Percentiles rank a stretch among this genome's conserved stretches.
Evolutionary conservation across 2,113 vertebrate genomes (phyloP).

Genomic region (Onychostoma macrolepis): DNA sequence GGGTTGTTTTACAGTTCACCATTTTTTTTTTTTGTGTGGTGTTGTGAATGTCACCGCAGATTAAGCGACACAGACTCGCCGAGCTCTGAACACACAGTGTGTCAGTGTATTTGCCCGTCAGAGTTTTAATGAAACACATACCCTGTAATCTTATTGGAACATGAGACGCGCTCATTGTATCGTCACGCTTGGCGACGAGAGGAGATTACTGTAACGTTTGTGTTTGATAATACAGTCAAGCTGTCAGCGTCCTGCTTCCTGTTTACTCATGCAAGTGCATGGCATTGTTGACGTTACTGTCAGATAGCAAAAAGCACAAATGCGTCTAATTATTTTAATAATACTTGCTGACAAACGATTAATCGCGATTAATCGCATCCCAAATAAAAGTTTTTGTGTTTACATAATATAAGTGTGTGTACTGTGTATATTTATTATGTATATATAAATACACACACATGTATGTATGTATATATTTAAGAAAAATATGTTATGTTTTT

Average conservation of each 20-base stretch:
- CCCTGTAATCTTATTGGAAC: slow-evolving; percentile 7
- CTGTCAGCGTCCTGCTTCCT: background rate
- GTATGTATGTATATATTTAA: no score
- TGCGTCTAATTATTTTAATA: background rate
- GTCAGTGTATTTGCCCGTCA: slow-evolving; percentile 13
- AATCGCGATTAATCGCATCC: no score
- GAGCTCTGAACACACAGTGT: background rate
- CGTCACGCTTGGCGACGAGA: background rate
- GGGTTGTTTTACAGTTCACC: slow-evolving; percentile 41
- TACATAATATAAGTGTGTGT: no score
- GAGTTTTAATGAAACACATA: slow-evolving; percentile 52
- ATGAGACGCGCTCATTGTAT: slow-evolving; percentile 6
- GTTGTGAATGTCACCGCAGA: slow-evolving; percentile 44
- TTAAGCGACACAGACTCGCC: slow-evolving; percentile 16
- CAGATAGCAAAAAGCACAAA: slow-evolving; percentile 27
- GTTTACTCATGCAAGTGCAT: slow-evolving; percentile 4
- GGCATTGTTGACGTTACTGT: slow-evolving; percentile 7
- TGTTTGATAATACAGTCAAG: slow-evolving; percentile 9
- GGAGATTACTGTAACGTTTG: slow-evolving; percentile 18
- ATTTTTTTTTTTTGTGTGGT: background rate
- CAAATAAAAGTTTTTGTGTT: no score
- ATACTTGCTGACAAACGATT: background rate
- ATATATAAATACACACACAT: no score
- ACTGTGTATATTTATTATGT: no score
- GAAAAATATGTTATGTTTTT: no score